Evolutionary conservation across 2,113 vertebrate species (phyloP).

Genomic region (Cheilinus undulatus): DNA sequence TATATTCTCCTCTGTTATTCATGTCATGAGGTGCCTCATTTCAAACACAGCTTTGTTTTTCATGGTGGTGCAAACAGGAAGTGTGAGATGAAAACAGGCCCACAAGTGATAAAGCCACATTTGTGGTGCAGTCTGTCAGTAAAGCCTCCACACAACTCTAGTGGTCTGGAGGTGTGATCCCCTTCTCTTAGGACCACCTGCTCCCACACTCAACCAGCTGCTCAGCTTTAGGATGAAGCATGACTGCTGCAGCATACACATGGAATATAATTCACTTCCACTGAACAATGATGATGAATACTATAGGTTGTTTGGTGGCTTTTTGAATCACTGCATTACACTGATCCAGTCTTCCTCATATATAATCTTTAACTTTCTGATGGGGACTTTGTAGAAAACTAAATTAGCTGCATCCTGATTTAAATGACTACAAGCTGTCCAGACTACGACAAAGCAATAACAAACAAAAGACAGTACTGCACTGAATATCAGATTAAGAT

Average conservation of each 20-base stretch:
- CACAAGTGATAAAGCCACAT: not conserved
- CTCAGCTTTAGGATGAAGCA: not conserved
- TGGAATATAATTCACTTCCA: too few relatives aligned
- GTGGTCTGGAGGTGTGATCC: conserved; percentile 39
- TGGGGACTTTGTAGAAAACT: too few relatives aligned
- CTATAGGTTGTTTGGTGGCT: too few relatives aligned
- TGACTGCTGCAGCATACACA: not conserved
- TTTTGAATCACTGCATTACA: too few relatives aligned
- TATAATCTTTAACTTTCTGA: too few relatives aligned
- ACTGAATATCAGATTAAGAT: too few relatives aligned
- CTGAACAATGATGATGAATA: too few relatives aligned
- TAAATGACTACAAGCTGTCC: too few relatives aligned
- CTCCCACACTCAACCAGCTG: conserved; percentile 31
- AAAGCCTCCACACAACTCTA: not conserved
- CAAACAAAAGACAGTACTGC: too few relatives aligned
- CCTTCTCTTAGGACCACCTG: conserved; percentile 41
- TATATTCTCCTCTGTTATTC: not conserved
- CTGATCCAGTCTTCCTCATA: too few relatives aligned
- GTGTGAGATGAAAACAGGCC: conserved; percentile 4
- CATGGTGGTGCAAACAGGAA: not conserved
- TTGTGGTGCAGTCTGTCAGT: conserved; percentile 8
- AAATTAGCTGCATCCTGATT: too few relatives aligned
- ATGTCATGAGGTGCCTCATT: not conserved
- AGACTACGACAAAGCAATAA: too few relatives aligned
- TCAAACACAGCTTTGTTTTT: not conserved